Evolutionary conservation across 2,888 invertebrate genomes (phyloP), one percentile per base, ranked within the genome.

Genomic region (Calameuta idolon): DNA sequence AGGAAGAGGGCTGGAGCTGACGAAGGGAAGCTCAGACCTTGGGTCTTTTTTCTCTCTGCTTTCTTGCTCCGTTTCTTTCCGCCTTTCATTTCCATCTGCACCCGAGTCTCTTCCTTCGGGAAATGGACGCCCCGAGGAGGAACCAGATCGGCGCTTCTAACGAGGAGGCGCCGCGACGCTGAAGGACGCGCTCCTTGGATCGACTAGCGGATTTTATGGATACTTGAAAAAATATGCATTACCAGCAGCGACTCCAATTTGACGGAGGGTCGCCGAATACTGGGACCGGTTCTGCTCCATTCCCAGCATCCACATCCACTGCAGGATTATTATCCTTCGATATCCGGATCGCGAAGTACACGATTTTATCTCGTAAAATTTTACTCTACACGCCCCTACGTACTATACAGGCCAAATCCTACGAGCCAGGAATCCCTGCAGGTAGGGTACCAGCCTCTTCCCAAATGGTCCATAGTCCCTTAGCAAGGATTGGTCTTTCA

Each of bases 311-410:
- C 75, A 75, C 37, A 73, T 69, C 80, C 76, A 74, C 75, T 40
- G 68, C 55, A 77, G 79, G 83, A 83, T 83, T 84, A 83, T 85
- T 85, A 85, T 83, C 85, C 81, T 80, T 79, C 82, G 82, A 84
- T 85, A 83, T 83, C 80, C 81, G 55, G 55, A 69, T 69, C 31
- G 40, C 40, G 15, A 4, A 40, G 40, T 15, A 40, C 4, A 40
- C 40, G 40, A 40, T 40, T 40, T 40, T 4, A 15, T 15, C 40
- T 15, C 40, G 40, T 5, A 40, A 40, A 40, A 40, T 40, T 40
- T 40, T 40, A 40, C 40, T 40, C 40, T 15, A 40, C 5, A 4
- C 37, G 15, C 15, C 5, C 40, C 15, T 15, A 5, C 5, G 5
- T 40, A 4, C 2, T 15, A 15, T 15, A 15, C 15, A 5, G 15